Evolutionary conservation across 2,888 invertebrate species (phyloP).

Genomic region (Stegophylla sp.): DNA sequence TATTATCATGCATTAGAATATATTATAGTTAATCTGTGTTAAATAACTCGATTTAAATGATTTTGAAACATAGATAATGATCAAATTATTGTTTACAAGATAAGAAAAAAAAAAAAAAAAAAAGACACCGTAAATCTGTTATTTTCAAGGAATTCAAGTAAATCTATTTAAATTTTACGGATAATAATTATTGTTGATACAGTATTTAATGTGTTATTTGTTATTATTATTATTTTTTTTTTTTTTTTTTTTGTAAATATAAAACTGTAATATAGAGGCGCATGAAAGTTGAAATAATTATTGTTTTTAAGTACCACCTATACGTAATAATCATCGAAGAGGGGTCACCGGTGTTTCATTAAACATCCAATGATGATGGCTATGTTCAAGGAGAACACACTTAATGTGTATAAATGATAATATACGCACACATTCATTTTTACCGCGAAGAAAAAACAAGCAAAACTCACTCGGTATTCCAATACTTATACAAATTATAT

Average conservation of each 20-base stretch:
- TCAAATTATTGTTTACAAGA: too few species aligned
- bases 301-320: background rate
- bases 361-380: slow-evolving; percentile 4
- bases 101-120: background rate
- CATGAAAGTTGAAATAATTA: slow-evolving; percentile 18
- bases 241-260: too few species aligned
- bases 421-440: background rate
- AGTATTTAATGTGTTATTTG: too few species aligned
- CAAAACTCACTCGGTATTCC: slow-evolving; percentile 7
- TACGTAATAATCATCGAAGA: slow-evolving; percentile 1
- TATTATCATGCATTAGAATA: too few species aligned
- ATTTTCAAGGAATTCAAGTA: slow-evolving; percentile 3
- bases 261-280: too few species aligned
- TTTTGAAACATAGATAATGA: too few species aligned
- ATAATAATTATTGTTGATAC: too few species aligned
- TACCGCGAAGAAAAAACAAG: background rate
- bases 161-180: background rate
- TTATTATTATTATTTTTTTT: too few species aligned
- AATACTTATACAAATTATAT: background rate
- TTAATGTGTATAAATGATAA: background rate
- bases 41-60: too few species aligned
- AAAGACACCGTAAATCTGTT: background rate
- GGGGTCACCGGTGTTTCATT: background rate
- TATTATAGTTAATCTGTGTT: too few species aligned
- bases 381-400: slow-evolving; percentile 28